Percentiles rank a stretch among this genome's conserved stretches.
phyloP scores from a whole-genome alignment of 1,140 invertebrate species.

The Drosophila willistoni region DNA sequence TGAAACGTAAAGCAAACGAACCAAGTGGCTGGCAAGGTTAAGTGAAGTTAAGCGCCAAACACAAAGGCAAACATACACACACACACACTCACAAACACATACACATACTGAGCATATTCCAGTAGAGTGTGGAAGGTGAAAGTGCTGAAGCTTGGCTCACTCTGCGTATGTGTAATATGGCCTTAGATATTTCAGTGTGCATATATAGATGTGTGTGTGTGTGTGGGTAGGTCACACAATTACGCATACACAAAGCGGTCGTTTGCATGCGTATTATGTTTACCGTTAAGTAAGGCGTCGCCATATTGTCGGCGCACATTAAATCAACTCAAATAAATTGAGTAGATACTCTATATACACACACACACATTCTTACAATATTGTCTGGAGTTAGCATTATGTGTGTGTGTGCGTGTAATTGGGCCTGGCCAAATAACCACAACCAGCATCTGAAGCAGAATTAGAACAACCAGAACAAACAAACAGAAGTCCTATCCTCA shows the following conservation, averaged over 20 bases:
- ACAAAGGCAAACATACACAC: constrained; percentile 38
- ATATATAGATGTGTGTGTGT: constrained; percentile 14
- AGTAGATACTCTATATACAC: constrained; percentile 48
- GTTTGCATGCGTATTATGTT: constrained; percentile 82
- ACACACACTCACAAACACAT: constrained; percentile 23
- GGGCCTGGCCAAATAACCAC: constrained; percentile 35
- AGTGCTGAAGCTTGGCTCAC: constrained; percentile 57
- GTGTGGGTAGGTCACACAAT: constrained; percentile 51
- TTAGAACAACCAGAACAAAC: constrained; percentile 47
- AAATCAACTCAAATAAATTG: constrained; percentile 80
- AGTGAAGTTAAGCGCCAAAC: constrained; percentile 75
- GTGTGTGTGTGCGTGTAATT: constrained; percentile 42
- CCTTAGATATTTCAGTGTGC: constrained; percentile 3
- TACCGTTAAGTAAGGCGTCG: constrained; percentile 82
- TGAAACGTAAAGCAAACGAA: constrained; percentile 79
- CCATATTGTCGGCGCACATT: constrained; percentile 80
- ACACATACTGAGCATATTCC: constrained; percentile 14
- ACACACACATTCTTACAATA: too few species aligned
- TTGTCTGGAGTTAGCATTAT: background rate
- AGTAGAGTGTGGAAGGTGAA: constrained; percentile 62
- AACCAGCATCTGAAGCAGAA: constrained; percentile 28
- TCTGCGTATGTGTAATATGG: constrained; percentile 62
- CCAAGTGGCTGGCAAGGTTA: constrained; percentile 74
- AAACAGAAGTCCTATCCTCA: constrained; percentile 32
- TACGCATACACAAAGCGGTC: constrained; percentile 76